Evolutionary conservation across 2,113 vertebrate species (phyloP).

Genomic region (Symphodus melops): DNA sequence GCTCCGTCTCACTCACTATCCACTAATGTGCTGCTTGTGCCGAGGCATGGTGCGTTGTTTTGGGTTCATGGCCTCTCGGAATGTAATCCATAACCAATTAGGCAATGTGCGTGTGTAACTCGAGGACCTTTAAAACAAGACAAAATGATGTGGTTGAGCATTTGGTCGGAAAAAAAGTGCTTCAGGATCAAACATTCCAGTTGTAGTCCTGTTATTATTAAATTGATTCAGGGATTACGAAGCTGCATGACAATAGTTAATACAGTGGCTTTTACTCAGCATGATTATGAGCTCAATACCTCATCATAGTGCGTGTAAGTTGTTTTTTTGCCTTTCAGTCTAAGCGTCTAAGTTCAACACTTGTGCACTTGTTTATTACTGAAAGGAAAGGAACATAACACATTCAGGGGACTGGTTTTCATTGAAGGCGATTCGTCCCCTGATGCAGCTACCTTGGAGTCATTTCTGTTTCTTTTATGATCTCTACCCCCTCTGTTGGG

Average conservation of each 20-base stretch:
- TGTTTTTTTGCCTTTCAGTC: background rate
- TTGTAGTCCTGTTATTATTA: constrained; percentile 10
- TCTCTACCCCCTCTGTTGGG: constrained; percentile 10
- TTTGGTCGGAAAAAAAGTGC: constrained; percentile 13
- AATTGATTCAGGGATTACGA: constrained; percentile 4
- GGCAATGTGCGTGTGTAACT: constrained; percentile 40
- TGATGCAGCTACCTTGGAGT: constrained; percentile 15
- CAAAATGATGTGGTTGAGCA: constrained; percentile 31
- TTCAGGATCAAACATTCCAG: constrained; percentile 21
- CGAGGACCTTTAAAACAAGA: constrained; percentile 51
- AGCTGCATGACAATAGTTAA: constrained; percentile 33
- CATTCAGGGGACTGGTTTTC: constrained; percentile 5
- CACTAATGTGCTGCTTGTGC: constrained; percentile 60
- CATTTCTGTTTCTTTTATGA: constrained; percentile 26
- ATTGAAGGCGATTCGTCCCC: constrained; percentile 16
- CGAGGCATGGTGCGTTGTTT: constrained; percentile 14
- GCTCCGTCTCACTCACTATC: constrained; percentile 53
- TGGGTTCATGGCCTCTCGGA: constrained; percentile 39
- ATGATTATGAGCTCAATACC: background rate
- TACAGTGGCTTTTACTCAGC: background rate
- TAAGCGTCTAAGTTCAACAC: constrained; percentile 14
- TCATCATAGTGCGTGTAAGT: background rate
- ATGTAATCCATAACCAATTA: constrained; percentile 51
- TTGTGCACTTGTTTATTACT: constrained; percentile 33
- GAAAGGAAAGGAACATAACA: constrained; percentile 16